phyloP scores from a whole-genome alignment of 64 coral and sea anemone genomes.

The Astreopora myriophthalma region DNA sequence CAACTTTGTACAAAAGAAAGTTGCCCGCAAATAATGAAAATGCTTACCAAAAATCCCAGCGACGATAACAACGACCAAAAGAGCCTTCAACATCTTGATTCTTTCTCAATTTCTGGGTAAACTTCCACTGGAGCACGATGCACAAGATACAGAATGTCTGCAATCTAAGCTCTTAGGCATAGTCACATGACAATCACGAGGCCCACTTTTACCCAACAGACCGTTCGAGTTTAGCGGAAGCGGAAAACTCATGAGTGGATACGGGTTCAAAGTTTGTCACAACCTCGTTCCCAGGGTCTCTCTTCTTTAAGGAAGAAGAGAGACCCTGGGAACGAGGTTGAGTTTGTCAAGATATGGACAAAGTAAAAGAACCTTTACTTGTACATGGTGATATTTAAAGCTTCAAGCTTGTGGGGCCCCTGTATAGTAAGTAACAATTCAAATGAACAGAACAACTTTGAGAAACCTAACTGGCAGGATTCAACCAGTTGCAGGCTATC shows the following conservation, averaged over 20 bases:
- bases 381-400: too few species aligned
- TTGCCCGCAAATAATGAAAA: neutral
- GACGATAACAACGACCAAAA: neutral
- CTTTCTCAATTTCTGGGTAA: neutral
- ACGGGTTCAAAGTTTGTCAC: too few species aligned
- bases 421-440: too few species aligned
- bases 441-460: too few species aligned
- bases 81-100: conserved; percentile 11
- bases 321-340: too few species aligned
- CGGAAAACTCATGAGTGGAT: neutral
- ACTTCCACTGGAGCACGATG: neutral
- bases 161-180: neutral
- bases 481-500: too few species aligned
- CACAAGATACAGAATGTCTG: neutral
- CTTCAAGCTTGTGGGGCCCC: too few species aligned
- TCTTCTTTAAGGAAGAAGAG: too few species aligned
- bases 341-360: too few species aligned
- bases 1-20: neutral
- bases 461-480: too few species aligned
- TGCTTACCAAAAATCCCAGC: conserved; percentile 6
- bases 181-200: conserved; percentile 46
- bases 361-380: too few species aligned
- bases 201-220: neutral
- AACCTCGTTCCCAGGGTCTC: too few species aligned
- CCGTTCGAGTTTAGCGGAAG: neutral